These are phyloP conservation scores for Nowickia ferox DNA, from an alignment of 2,888 invertebrate species.

Conservation along the genomic window DNA sequence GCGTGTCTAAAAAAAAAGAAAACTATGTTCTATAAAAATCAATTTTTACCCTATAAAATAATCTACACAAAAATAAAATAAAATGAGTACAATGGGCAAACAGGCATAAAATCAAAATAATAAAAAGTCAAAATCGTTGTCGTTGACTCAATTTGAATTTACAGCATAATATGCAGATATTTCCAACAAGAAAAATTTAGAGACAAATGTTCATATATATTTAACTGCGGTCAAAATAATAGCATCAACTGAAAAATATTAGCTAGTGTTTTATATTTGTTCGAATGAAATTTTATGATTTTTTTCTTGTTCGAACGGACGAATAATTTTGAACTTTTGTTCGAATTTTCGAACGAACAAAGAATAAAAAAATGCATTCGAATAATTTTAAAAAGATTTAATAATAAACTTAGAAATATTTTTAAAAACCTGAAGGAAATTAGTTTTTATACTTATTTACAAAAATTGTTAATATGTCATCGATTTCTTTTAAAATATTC, in stretches of 20 bases:
- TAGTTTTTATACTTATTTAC: no score
- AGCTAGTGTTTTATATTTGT: no score
- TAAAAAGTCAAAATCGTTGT: constrained; percentile 39
- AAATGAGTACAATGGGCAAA: constrained; percentile 34
- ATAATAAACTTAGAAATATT: no score
- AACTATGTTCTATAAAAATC: constrained; percentile 51
- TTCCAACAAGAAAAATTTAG: not conserved
- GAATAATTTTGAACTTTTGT: no score
- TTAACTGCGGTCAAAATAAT: constrained; percentile 1
- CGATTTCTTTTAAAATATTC: no score
- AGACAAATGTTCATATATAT: constrained; percentile 17
- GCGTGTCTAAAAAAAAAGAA: constrained; percentile 16
- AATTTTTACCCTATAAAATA: constrained; percentile 66
- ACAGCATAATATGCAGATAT: constrained; percentile 30
- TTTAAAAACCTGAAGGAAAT: no score
- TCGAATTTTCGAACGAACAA: no score
- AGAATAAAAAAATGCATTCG: no score
- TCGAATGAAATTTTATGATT: no score
- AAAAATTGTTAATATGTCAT: no score
- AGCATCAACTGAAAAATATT: constrained; percentile 14
- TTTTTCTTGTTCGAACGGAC: no score
- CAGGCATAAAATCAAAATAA: not conserved
- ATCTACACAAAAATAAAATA: constrained; percentile 47
- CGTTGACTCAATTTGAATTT: constrained; percentile 65
- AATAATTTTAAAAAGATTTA: no score